phyloP scores from a whole-genome alignment of 2,113 vertebrate genomes.

The Machaerirhynchus nigripectus region DNA sequence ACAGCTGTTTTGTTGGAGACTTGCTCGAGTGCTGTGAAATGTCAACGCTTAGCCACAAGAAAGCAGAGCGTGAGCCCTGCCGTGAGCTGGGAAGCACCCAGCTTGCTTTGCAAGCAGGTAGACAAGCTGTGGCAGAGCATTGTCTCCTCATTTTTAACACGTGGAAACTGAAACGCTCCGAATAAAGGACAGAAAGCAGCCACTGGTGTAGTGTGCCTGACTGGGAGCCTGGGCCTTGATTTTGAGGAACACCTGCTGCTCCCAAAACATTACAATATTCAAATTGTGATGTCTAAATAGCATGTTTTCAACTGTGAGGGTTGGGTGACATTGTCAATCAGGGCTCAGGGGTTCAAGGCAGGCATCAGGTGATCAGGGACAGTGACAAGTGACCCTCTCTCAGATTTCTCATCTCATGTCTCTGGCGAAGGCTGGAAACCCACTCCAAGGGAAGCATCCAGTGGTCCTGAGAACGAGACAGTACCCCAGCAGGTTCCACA shows the following conservation, averaged over 20 bases:
- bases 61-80: not conserved
- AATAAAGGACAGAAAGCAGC: not conserved
- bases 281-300: not conserved
- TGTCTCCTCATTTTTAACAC: not conserved
- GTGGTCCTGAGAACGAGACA: not conserved
- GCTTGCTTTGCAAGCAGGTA: not conserved
- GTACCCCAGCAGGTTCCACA: not conserved
- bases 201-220: rapidly evolving
- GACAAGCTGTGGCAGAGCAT: not conserved
- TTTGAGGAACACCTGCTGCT: not conserved
- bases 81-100: not conserved
- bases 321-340: too few relatives aligned
- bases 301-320: not conserved
- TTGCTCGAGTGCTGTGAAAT: not conserved
- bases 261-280: not conserved
- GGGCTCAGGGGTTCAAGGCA: not conserved
- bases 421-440: not conserved
- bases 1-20: not conserved
- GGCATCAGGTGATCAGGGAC: too few relatives aligned
- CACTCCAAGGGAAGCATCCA: not conserved
- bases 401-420: not conserved
- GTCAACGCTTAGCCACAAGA: not conserved
- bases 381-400: not conserved
- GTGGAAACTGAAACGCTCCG: not conserved
- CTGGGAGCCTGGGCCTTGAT: not conserved